These are phyloP conservation scores for Eublepharis macularius DNA, from an alignment of 2,113 vertebrate genomes.

Conservation along the genomic window DNA sequence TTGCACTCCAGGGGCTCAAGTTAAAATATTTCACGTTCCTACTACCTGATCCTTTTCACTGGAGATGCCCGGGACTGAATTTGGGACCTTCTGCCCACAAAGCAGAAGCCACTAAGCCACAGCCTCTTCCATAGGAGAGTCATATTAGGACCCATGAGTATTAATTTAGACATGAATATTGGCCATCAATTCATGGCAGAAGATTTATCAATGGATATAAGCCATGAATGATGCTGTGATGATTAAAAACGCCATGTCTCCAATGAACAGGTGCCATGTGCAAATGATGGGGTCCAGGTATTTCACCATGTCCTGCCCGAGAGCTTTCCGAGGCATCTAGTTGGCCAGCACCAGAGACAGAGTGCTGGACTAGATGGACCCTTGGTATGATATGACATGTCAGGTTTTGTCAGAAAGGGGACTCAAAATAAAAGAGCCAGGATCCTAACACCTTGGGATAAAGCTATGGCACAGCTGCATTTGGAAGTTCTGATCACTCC, in stretches of 20 bases:
- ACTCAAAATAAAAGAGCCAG: background rate
- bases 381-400: background rate
- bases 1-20: too few relatives aligned
- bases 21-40: too few relatives aligned
- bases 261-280: too few relatives aligned
- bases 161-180: background rate
- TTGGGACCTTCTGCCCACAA: too few relatives aligned
- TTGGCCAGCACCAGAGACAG: background rate
- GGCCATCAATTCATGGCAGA: background rate
- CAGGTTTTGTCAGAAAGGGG: background rate
- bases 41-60: too few relatives aligned
- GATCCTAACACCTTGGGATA: background rate
- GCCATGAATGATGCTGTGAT: background rate
- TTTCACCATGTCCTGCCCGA: background rate
- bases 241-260: background rate
- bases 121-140: too few relatives aligned
- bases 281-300: background rate
- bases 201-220: background rate
- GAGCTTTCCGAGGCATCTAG: background rate
- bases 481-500: background rate
- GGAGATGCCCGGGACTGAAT: too few relatives aligned
- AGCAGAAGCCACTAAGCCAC: too few relatives aligned
- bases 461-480: background rate
- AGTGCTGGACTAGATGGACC: background rate
- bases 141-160: background rate